A percentile compares a stretch with the other conserved stretches of the same genome.
These are phyloP conservation scores for Papilio polytes DNA, from an alignment of 1,140 invertebrate genomes.

Conservation along the genomic window DNA sequence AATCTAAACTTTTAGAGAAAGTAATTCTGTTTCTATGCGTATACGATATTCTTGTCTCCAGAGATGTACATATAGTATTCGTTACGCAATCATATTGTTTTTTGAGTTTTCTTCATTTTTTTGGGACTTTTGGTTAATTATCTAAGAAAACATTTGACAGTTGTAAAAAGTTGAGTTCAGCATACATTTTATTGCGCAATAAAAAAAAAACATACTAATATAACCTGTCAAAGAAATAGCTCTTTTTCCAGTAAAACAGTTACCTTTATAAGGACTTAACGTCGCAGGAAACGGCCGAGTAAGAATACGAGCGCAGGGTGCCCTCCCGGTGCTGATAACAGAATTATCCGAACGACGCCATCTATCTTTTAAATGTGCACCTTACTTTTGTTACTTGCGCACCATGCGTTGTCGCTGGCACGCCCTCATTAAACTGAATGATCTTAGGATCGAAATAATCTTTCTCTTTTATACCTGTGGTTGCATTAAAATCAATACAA, in stretches of 20 bases:
- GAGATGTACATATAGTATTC: constrained; percentile 67
- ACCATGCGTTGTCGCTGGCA: constrained; percentile 60
- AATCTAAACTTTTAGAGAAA: constrained; percentile 79
- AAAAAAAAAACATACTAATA: constrained; percentile 53
- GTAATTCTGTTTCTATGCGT: constrained; percentile 76
- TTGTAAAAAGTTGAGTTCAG: not conserved
- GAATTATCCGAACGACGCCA: constrained; percentile 84
- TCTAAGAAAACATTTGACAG: not conserved
- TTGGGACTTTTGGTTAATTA: not conserved
- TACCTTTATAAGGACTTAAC: constrained; percentile 82
- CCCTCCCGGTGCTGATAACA: constrained; percentile 81
- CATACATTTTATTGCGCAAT: not conserved
- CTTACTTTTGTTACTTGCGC: constrained; percentile 75
- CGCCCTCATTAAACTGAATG: constrained; percentile 44
- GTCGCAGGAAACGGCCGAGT: constrained; percentile 77
- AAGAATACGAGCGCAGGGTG: constrained; percentile 76
- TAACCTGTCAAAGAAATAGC: constrained; percentile 76
- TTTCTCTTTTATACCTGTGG: constrained; percentile 2
- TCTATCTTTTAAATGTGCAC: constrained; percentile 84
- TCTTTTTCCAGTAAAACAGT: constrained; percentile 80
- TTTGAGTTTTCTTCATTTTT: not conserved
- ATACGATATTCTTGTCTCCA: constrained; percentile 67
- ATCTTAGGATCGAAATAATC: constrained; percentile 35
- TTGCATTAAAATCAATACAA: not conserved
- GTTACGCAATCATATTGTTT: constrained; percentile 52